Evolutionary conservation across 2,888 invertebrate genomes (phyloP).

Genomic region (Cryptophagus acutangulus): DNA sequence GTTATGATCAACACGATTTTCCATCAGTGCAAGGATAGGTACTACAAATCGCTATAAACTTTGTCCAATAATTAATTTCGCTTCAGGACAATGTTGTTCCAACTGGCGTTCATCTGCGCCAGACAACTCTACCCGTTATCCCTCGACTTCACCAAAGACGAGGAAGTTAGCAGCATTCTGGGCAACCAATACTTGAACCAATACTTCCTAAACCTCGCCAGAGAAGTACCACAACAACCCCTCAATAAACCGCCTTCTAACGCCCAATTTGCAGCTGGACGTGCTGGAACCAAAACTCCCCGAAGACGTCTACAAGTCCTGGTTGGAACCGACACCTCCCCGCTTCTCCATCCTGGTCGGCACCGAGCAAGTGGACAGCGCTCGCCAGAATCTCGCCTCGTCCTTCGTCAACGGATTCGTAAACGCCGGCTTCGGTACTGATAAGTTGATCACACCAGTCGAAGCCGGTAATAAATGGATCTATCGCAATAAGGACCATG

Average conservation of each 20-base stretch:
- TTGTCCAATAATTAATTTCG: conserved; percentile 5
- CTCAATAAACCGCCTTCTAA: neutral
- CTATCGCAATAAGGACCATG: conserved; percentile 81
- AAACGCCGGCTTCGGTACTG: conserved; percentile 95
- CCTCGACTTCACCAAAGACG: conserved; percentile 52
- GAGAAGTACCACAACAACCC: conserved; percentile 61
- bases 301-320: conserved; percentile 97
- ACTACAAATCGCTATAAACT: conserved; percentile 32
- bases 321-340: conserved; percentile 72
- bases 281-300: conserved; percentile 99
- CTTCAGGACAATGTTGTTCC: conserved; percentile 77
- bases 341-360: conserved; percentile 63
- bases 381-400: conserved; percentile 92
- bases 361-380: conserved; percentile 77
- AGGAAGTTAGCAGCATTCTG: conserved; percentile 87
- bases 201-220: conserved; percentile 85
- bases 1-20: conserved; percentile 80
- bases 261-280: conserved; percentile 68
- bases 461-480: conserved; percentile 44
- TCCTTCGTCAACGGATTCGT: conserved; percentile 99
- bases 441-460: conserved; percentile 88
- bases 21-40: conserved; percentile 76
- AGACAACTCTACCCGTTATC: conserved; percentile 81
- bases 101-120: conserved; percentile 93
- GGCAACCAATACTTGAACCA: conserved; percentile 90